Evolutionary conservation across 2,888 invertebrate genomes (phyloP).

Genomic region (Napeogenes sylphis): DNA sequence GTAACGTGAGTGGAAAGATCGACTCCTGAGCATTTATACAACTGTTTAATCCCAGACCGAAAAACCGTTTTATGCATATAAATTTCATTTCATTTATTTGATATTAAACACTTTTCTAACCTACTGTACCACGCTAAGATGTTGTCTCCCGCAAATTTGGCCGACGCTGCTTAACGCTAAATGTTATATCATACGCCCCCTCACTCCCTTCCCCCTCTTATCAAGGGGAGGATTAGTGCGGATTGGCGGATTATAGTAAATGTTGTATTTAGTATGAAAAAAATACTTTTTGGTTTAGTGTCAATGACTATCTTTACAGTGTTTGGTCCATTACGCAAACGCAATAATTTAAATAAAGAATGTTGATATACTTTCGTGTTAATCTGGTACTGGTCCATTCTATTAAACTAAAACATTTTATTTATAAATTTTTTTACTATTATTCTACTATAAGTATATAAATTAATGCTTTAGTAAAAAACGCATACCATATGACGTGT

Average conservation of each 20-base stretch:
- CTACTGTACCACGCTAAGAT: constrained; percentile 57
- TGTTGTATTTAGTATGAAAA: neutral
- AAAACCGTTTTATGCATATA: too few relatives aligned
- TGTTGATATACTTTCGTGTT: neutral
- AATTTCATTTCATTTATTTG: constrained; percentile 2
- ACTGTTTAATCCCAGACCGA: too few relatives aligned
- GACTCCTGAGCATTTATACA: too few relatives aligned
- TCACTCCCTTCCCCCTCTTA: constrained; percentile 31
- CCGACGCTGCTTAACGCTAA: constrained; percentile 71
- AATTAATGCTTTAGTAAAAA: neutral
- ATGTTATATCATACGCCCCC: constrained; percentile 65
- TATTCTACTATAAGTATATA: neutral
- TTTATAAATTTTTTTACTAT: neutral
- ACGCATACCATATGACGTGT: constrained; percentile 26
- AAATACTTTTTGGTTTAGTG: too few relatives aligned
- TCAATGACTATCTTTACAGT: neutral
- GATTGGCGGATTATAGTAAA: constrained; percentile 21
- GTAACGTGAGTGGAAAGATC: too few relatives aligned
- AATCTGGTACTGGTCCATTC: neutral
- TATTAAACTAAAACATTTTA: neutral
- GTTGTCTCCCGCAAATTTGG: constrained; percentile 65
- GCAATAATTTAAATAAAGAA: neutral
- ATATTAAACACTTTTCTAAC: constrained; percentile 36
- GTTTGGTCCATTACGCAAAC: neutral
- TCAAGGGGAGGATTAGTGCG: constrained; percentile 29